phyloP scores from a whole-genome alignment of 2,113 vertebrate genomes.

The Buteo buteo region DNA sequence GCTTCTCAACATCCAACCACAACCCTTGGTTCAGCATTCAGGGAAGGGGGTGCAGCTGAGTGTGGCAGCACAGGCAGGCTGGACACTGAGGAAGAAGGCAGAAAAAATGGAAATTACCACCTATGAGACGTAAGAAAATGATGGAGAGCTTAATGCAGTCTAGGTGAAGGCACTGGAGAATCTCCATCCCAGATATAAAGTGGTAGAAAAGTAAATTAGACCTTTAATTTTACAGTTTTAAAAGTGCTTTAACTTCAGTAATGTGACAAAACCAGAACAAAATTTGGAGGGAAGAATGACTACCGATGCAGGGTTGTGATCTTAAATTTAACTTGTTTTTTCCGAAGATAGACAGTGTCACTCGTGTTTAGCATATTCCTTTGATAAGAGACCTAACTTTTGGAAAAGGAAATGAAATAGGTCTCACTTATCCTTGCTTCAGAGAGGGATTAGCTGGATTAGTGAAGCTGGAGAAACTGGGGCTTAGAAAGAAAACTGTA shows the following conservation, averaged over 20 bases:
- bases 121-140: not conserved
- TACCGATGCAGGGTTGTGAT: not conserved
- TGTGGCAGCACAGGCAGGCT: not conserved
- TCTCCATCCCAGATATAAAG: not conserved
- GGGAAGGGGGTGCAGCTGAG: not conserved
- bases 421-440: slow-evolving; percentile 4
- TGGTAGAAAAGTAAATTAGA: not conserved
- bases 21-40: accelerated
- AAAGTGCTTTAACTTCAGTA: not conserved
- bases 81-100: not conserved
- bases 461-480: not conserved
- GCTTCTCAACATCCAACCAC: not conserved
- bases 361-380: not conserved
- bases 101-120: not conserved
- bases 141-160: not conserved
- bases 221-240: not conserved
- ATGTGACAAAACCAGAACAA: not conserved
- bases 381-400: not conserved
- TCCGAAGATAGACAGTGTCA: not conserved
- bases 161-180: not conserved
- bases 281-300: not conserved
- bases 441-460: slow-evolving; percentile 43
- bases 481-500: not conserved
- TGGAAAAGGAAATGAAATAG: not conserved
- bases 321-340: not conserved